A percentile compares a stretch with the other conserved stretches of the same genome.
Evolutionary conservation across 1,140 invertebrate species (phyloP).

Genomic region (Cydia strobilella): DNA sequence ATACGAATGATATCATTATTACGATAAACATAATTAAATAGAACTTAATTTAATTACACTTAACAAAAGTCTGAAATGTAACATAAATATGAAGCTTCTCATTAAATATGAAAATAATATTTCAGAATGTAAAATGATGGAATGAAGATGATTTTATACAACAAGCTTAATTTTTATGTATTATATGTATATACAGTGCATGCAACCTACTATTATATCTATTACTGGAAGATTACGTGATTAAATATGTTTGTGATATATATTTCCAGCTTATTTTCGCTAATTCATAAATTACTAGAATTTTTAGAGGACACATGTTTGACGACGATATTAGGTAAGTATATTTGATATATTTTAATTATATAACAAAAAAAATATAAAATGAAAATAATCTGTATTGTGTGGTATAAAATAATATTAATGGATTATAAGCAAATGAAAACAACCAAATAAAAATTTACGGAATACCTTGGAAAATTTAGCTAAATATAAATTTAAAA

Average conservation of each 20-base stretch:
- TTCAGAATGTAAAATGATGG: not conserved
- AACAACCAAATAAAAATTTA: no score
- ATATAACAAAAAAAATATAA: no score
- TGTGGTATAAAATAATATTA: no score
- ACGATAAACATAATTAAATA: no score
- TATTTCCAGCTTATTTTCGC: conserved; percentile 11
- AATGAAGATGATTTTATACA: not conserved
- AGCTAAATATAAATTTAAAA: no score
- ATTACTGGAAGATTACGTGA: conserved; percentile 70
- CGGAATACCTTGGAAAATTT: no score
- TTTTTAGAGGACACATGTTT: not conserved
- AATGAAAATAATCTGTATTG: no score
- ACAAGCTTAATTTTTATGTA: not conserved
- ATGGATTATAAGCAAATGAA: no score
- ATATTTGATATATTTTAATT: not conserved
- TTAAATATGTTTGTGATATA: conserved; percentile 49
- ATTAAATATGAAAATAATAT: not conserved
- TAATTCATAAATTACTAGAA: not conserved
- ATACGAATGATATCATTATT: conserved; percentile 49
- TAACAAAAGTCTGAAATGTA: no score
- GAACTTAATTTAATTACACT: not conserved
- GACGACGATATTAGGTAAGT: not conserved
- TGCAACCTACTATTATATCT: conserved; percentile 37
- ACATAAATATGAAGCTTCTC: not conserved
- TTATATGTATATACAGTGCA: conserved; percentile 9